Evolutionary conservation across 2,888 invertebrate genomes (phyloP).

Genomic region (Habroteleia sp.): DNA sequence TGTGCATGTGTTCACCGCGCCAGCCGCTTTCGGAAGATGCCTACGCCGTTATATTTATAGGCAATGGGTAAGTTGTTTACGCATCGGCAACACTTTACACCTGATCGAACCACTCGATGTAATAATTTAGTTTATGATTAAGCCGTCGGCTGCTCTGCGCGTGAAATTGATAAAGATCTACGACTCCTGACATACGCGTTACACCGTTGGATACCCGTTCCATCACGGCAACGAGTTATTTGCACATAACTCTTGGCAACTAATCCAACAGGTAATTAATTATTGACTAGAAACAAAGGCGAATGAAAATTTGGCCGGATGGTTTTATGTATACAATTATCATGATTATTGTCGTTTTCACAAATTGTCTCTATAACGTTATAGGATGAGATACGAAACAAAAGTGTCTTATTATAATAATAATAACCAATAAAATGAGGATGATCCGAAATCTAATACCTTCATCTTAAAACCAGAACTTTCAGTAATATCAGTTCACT

Average conservation of each 20-base stretch:
- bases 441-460: too few species aligned
- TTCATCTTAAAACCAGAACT: too few species aligned
- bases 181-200: conserved; percentile 44
- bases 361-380: too few species aligned
- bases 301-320: too few species aligned
- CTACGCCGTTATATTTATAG: conserved; percentile 56
- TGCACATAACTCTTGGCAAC: conserved; percentile 7
- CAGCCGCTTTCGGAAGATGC: conserved; percentile 47
- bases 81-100: conserved; percentile 61
- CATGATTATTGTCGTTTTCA: too few species aligned
- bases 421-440: too few species aligned
- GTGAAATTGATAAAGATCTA: conserved; percentile 59
- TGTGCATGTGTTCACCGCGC: conserved; percentile 4
- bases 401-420: too few species aligned
- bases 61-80: conserved; percentile 59
- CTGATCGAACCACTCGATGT: conserved; percentile 62
- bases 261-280: conserved; percentile 17
- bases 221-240: conserved; percentile 1
- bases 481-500: too few species aligned
- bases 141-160: conserved; percentile 52
- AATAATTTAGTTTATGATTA: conserved; percentile 63
- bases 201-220: conserved; percentile 8
- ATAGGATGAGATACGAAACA: too few species aligned
- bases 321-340: too few species aligned
- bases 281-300: too few species aligned